phyloP scores from a whole-genome alignment of 2,888 invertebrate genomes.

The Xylophagus ater region DNA sequence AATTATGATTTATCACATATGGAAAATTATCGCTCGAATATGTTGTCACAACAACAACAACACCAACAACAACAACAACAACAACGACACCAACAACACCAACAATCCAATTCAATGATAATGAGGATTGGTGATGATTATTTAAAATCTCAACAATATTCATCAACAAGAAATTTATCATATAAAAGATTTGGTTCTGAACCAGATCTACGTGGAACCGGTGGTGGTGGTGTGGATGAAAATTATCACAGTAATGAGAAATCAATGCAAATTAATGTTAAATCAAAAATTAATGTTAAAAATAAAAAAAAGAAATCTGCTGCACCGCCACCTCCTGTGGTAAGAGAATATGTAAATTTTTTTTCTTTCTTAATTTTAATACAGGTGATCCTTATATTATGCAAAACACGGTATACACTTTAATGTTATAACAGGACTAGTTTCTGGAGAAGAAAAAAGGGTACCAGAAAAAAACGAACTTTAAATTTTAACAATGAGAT shows the following conservation, averaged over 20 bases:
- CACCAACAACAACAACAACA: background rate
- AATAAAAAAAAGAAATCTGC: constrained; percentile 66
- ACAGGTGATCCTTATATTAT: no score
- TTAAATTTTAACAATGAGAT: no score
- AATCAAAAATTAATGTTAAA: constrained; percentile 42
- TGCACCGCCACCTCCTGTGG: constrained; percentile 20
- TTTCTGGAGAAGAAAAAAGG: no score
- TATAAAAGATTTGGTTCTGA: constrained; percentile 60
- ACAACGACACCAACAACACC: background rate
- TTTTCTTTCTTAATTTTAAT: constrained; percentile 7
- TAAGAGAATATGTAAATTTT: constrained; percentile 5
- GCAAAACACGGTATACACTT: no score
- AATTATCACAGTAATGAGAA: background rate
- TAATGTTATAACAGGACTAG: no score
- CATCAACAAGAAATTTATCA: constrained; percentile 21
- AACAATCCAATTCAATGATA: constrained; percentile 22
- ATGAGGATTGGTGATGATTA: constrained; percentile 20
- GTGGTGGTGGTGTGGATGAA: constrained; percentile 18
- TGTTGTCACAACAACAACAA: background rate
- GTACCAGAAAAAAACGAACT: no score
- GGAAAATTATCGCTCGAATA: background rate
- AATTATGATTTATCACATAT: constrained; percentile 12
- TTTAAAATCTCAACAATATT: constrained; percentile 4
- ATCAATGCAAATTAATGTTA: constrained; percentile 9
- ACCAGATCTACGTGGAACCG: constrained; percentile 51